Evolutionary conservation across 2,888 invertebrate species (phyloP).

Genomic region (Mayetiola destructor): DNA sequence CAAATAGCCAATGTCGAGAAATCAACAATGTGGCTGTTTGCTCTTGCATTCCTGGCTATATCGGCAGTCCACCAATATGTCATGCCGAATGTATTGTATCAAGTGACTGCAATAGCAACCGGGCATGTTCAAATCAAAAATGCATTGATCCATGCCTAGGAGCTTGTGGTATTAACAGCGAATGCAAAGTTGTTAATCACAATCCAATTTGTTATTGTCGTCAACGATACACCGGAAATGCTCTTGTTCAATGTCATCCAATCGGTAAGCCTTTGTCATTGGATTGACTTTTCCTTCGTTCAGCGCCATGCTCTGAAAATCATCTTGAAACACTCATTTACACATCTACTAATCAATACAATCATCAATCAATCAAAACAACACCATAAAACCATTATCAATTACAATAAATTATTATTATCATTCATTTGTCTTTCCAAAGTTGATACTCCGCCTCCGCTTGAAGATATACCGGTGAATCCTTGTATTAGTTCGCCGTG

Average conservation of each 20-base stretch:
- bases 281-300: constrained; percentile 41
- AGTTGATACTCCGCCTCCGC: constrained; percentile 27
- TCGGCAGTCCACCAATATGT: constrained; percentile 61
- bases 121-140: constrained; percentile 56
- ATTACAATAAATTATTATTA: background rate
- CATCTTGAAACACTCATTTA: too few relatives aligned
- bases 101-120: constrained; percentile 52
- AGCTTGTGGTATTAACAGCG: constrained; percentile 55
- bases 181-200: constrained; percentile 54
- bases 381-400: too few relatives aligned
- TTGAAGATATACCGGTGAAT: constrained; percentile 26
- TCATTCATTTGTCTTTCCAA: constrained; percentile 39
- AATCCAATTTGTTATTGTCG: constrained; percentile 48
- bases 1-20: constrained; percentile 49
- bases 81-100: constrained; percentile 67
- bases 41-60: constrained; percentile 42
- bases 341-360: too few relatives aligned
- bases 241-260: constrained; percentile 43
- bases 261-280: constrained; percentile 49
- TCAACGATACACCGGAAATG: constrained; percentile 43
- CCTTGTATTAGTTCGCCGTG: constrained; percentile 40
- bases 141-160: constrained; percentile 60
- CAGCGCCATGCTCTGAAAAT: constrained; percentile 61
- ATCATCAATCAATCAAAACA: too few relatives aligned
- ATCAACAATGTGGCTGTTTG: constrained; percentile 51